Evolutionary conservation across 2,113 vertebrate genomes (phyloP).

Genomic region (Myotis brandtii): DNA sequence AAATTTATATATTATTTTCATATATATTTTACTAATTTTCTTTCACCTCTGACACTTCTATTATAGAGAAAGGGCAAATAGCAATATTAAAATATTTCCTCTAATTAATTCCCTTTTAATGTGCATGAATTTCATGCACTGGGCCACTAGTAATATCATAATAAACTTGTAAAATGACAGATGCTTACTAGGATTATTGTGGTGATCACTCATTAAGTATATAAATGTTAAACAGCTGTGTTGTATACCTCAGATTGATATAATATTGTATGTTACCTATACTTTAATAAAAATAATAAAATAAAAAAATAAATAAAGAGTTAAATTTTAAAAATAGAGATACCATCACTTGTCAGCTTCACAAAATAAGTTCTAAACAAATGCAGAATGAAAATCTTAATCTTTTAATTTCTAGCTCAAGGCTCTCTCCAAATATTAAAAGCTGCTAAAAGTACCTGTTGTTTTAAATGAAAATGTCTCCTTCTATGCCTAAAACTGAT

Average conservation of each 20-base stretch:
- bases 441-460: background rate
- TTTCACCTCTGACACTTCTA: no score
- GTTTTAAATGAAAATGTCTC: background rate
- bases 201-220: no score
- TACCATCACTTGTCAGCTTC: background rate
- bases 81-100: no score
- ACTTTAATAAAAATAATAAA: background rate
- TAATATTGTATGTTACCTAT: background rate
- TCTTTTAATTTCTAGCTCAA: background rate
- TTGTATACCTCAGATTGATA: background rate
- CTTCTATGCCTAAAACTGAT: background rate
- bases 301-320: background rate
- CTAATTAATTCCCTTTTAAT: no score
- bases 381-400: background rate
- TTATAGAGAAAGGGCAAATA: no score
- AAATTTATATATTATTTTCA: no score
- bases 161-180: background rate
- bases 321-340: background rate
- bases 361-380: background rate
- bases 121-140: no score
- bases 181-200: background rate
- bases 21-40: no score
- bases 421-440: background rate
- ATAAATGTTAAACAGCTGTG: background rate
- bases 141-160: no score